Evolutionary conservation across 2,888 invertebrate genomes (phyloP), one percentile per base, ranked within the genome.

Genomic region (Drosophila borborema): DNA sequence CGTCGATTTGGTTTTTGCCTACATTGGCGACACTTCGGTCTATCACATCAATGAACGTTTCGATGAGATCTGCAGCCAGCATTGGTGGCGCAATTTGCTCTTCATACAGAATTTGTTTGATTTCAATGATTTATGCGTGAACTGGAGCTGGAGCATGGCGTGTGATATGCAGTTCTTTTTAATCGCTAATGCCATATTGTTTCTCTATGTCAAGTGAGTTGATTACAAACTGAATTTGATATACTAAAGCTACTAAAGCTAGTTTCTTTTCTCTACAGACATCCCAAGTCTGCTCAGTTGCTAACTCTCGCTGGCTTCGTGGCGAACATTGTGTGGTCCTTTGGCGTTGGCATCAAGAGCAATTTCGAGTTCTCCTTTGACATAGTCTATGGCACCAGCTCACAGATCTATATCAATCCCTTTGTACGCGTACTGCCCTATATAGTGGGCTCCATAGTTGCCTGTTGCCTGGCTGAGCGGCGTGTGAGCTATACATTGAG

Each of bases 401-500:
- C 91, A 3, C 83, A 91, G 14, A 90, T 95, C 46, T 94, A 94
- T 73, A 94, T 94, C 41, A 92, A 94, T 71, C 94, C 94, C 2
- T 94, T 94, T 91, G 92, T 94, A 2, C 91, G 94, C 34, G 91
- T 94, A n/a, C 91, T 94, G 46, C 94, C 94, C 3, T 94, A 94
- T 71, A 89, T 94, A 9, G 80, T 94, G 51, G 94, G 94, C 7
- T 87, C 93, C 5, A 89, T 92, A 4, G 93, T 94, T 1, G 95
- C 94, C 2, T 94, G 94, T 85, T 89, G 86, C 58, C 92, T 93
- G 18, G 80, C 92, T 8, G 92, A 92, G 80, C 74, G 91, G 3
- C 86, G 92, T 16, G 41, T 77, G 14, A 81, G 91, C 61, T 80
- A 92, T 16, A 77, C 82, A 5, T 18, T 92, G 3, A 90, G 82